Conservation (phyloP, 2,113 vertebrate genomes). For the Potamarius usumacintae region DNA sequence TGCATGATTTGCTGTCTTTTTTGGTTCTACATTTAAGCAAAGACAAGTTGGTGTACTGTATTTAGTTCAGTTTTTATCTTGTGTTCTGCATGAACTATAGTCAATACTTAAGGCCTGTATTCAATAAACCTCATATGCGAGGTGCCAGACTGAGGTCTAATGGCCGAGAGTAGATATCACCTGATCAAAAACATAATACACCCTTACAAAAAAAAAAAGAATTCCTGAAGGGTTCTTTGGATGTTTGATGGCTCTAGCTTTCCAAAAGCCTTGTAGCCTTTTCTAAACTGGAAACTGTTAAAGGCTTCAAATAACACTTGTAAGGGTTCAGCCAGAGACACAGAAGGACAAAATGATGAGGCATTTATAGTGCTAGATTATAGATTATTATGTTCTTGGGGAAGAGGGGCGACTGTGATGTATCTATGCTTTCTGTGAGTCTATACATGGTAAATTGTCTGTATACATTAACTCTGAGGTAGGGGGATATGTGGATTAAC, state of each 20-base stretch:
- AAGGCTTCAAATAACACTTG: background rate
- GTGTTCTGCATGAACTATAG: background rate
- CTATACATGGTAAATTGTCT: background rate
- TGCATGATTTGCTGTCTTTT: background rate
- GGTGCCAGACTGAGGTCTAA: background rate
- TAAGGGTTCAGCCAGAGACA: background rate
- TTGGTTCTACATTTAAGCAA: background rate
- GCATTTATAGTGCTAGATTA: background rate
- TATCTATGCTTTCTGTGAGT: background rate
- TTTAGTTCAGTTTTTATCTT: background rate
- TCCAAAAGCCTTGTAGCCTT: background rate
- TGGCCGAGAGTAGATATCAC: background rate
- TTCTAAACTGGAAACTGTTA: background rate
- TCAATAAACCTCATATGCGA: background rate
- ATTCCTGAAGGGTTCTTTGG: background rate
- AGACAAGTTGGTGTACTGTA: background rate
- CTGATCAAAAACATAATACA: too few species aligned
- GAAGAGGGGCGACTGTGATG: background rate
- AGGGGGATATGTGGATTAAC: background rate
- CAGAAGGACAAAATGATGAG: background rate
- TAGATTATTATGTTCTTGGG: background rate
- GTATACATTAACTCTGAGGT: background rate
- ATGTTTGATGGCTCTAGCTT: background rate
- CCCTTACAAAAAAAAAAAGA: background rate
- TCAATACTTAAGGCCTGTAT: background rate